Base-by-base conservation (phyloP, 2,888 invertebrate species). In the Patella caerulea region DNA sequence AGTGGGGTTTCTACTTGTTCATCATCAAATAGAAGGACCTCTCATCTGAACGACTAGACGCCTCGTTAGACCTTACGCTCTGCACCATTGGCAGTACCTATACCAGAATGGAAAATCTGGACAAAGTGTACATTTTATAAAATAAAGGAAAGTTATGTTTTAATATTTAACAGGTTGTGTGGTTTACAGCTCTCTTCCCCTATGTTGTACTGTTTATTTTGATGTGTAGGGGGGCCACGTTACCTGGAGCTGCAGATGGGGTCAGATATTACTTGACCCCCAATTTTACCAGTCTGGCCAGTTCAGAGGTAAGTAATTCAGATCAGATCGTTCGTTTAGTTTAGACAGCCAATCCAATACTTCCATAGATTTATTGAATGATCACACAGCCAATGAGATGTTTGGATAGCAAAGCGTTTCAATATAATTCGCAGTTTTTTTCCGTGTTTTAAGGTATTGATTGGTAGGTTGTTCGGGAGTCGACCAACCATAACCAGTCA, bases 121-220 rank as follows among this genome's bases (percentile, higher is more conserved):
- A 45, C 1, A 1, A 45, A 45, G 9, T 45, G 45, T 45, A 45
- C 9, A 45, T 9, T 45, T 45, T 45, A 45, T 45, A 7, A 45
- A 45, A 45, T 45, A 45, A 45, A 9, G 45, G 45, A 45, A 45
- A 45, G 45, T 4, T 45, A 45, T 45, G 45, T 45, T 45, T 45
- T 45, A 45, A 7, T 45, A 45, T 45, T 0, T 65, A 24, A 11
- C 65, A 96, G 96, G 98, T 99, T 71, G 99, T 99, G 56, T 99
- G 98, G 98, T 99, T 99, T 92, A 99, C 99, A 2, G 99, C 99
- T 34, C 93, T 99, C 34, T 99, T 99, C 90, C 99, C 99, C 0
- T 99, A 99, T 90, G 96, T 95, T n/a, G 98, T 99, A 7, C 94
- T 99, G 56, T 93, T 97, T 73, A 97, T 98, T 79, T 94, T 99